Evolutionary conservation across 2,888 invertebrate genomes (phyloP).

Genomic region (Cheilosia pagana): DNA sequence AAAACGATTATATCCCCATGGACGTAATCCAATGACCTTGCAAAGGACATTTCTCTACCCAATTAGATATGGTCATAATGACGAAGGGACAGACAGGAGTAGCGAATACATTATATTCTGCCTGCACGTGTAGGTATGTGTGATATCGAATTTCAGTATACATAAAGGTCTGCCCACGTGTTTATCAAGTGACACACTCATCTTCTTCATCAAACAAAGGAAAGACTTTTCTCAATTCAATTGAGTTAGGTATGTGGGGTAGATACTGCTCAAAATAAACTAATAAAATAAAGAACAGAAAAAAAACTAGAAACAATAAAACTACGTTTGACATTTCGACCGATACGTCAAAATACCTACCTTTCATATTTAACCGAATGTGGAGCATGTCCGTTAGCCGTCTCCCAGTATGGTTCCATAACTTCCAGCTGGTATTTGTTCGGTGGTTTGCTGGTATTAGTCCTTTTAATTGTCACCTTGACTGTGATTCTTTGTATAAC

Average conservation of each 20-base stretch:
- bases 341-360: constrained; percentile 79
- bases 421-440: constrained; percentile 64
- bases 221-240: too few species aligned
- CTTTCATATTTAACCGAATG: constrained; percentile 84
- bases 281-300: constrained; percentile 8
- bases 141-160: not conserved
- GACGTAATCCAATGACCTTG: constrained; percentile 69
- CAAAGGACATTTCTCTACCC: constrained; percentile 68
- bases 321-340: constrained; percentile 38
- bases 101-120: not conserved
- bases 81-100: not conserved
- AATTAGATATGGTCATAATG: constrained; percentile 32
- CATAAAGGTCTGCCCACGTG: constrained; percentile 31
- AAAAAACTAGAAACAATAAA: constrained; percentile 13
- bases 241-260: too few species aligned
- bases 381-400: constrained; percentile 83
- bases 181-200: constrained; percentile 27
- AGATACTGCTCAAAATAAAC: constrained; percentile 3
- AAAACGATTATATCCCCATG: not conserved
- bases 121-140: constrained; percentile 2
- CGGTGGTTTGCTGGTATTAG: constrained; percentile 68
- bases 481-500: constrained; percentile 49
- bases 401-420: constrained; percentile 83
- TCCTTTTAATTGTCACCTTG: constrained; percentile 71
- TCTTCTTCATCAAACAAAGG: too few species aligned